Evolutionary conservation across 2,797 vertebrate genomes (phyloP).

Genomic region (Rhinophrynus dorsalis): DNA sequence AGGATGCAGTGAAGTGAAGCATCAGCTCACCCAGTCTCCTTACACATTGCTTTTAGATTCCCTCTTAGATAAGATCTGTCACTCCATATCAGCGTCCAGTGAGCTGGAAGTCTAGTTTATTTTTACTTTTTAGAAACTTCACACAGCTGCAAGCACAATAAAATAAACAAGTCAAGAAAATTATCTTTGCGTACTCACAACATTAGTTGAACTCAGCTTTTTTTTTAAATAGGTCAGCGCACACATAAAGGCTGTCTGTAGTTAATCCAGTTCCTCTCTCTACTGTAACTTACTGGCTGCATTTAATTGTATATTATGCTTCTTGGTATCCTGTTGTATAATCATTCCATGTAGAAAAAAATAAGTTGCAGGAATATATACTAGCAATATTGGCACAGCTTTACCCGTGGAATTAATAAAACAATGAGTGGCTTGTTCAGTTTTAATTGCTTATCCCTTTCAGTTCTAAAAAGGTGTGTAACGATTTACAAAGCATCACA

Average conservation of each 20-base stretch:
- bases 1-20: not conserved
- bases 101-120: not conserved
- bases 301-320: too few relatives aligned
- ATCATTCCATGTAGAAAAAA: too few relatives aligned
- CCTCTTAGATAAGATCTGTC: constrained; percentile 15
- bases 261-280: too few relatives aligned
- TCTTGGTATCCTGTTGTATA: too few relatives aligned
- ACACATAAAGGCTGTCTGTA: not conserved
- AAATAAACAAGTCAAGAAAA: constrained; percentile 8
- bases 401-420: too few relatives aligned
- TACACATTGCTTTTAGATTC: not conserved
- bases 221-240: not conserved
- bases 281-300: too few relatives aligned
- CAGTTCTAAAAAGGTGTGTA: too few relatives aligned
- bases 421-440: too few relatives aligned
- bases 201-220: not conserved
- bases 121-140: not conserved
- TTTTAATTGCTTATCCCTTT: too few relatives aligned
- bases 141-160: not conserved
- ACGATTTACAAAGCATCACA: too few relatives aligned
- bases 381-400: too few relatives aligned
- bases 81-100: not conserved
- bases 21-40: not conserved
- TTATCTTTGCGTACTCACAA: not conserved
- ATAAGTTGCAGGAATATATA: too few relatives aligned